Percentiles rank a stretch among this genome's conserved stretches.
These are phyloP conservation scores for Ylistrum balloti DNA, from an alignment of 1,140 invertebrate species.

Conservation along the genomic window DNA sequence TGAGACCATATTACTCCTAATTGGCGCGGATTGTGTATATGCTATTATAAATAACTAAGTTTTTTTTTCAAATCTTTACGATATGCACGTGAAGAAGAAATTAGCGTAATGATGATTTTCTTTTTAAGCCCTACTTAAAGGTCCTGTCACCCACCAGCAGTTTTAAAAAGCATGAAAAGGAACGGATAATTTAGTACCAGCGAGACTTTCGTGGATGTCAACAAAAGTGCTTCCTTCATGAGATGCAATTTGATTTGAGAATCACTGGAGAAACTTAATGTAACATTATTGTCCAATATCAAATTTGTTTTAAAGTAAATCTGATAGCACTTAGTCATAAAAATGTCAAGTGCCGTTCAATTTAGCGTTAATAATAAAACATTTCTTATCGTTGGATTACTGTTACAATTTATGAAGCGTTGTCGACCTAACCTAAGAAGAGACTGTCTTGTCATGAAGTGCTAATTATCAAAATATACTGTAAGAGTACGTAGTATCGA, in stretches of 20 bases:
- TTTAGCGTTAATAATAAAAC: neutral
- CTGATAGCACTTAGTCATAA: conserved; percentile 8
- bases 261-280: neutral
- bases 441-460: neutral
- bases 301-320: neutral
- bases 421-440: neutral
- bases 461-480: neutral
- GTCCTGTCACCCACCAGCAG: neutral
- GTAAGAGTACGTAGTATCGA: neutral
- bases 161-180: neutral
- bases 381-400: neutral
- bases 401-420: neutral
- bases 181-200: neutral
- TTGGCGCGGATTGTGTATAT: too few relatives aligned
- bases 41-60: too few relatives aligned
- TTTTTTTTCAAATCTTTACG: too few relatives aligned
- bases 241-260: conserved; percentile 15
- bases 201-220: neutral
- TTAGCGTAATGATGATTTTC: too few relatives aligned
- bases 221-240: neutral
- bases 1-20: too few relatives aligned
- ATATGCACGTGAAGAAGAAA: too few relatives aligned
- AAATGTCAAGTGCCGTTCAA: neutral
- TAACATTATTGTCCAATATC: neutral
- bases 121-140: neutral